Evolutionary conservation across 2,797 vertebrate genomes (phyloP).

Genomic region (Lycodopsis pacificus): DNA sequence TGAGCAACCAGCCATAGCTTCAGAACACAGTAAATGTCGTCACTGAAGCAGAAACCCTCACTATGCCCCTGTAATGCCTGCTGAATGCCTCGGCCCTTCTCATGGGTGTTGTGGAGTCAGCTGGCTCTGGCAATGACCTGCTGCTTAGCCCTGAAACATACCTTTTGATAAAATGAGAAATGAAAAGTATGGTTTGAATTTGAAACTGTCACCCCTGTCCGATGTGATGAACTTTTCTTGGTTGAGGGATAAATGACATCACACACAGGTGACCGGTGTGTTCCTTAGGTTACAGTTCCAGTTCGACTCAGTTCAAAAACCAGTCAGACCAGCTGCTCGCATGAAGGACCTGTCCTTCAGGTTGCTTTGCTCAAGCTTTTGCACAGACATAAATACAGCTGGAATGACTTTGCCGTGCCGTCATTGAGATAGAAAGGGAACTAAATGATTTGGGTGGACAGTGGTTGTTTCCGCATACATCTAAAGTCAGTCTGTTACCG

Average conservation of each 20-base stretch:
- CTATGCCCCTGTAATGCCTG: neutral
- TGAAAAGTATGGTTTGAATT: neutral
- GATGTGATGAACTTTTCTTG: neutral
- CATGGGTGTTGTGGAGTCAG: slow-evolving; percentile 12
- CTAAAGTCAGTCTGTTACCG: neutral
- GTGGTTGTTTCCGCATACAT: neutral
- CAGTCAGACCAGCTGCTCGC: slow-evolving; percentile 48
- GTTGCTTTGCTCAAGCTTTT: slow-evolving; percentile 51
- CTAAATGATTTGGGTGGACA: neutral
- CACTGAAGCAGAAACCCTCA: neutral
- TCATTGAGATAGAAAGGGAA: slow-evolving; percentile 6
- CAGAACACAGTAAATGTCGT: neutral
- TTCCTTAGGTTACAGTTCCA: slow-evolving; percentile 23
- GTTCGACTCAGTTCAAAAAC: slow-evolving; percentile 51
- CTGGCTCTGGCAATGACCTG: slow-evolving; percentile 21
- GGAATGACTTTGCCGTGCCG: neutral
- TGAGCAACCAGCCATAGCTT: neutral
- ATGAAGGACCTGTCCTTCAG: slow-evolving; percentile 59
- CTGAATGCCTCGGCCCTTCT: slow-evolving; percentile 10
- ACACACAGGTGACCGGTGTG: slow-evolving; percentile 19
- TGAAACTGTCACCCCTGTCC: neutral
- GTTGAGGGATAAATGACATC: neutral
- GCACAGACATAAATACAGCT: slow-evolving; percentile 32
- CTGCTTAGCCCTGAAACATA: neutral
- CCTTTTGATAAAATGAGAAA: neutral